Percentiles rank a stretch among this genome's conserved stretches.
phyloP scores from a whole-genome alignment of 2,113 vertebrate genomes.

The Delphinus delphis region DNA sequence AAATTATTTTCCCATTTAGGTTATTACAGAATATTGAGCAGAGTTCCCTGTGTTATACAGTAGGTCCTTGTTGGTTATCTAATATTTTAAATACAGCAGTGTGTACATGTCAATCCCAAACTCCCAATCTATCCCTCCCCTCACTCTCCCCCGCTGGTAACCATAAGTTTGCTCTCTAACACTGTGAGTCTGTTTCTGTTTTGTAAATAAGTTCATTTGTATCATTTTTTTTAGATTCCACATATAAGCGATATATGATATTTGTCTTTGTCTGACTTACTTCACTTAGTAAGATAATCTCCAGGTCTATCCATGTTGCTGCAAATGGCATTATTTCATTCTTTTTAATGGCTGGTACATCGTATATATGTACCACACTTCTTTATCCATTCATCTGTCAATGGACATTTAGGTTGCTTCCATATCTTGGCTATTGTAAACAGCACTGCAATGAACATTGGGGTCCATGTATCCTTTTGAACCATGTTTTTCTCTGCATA shows the following conservation, averaged over 20 bases:
- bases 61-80: background rate
- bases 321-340: too few relatives aligned
- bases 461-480: too few relatives aligned
- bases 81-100: background rate
- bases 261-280: background rate
- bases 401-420: too few relatives aligned
- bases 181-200: background rate
- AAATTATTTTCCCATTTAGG: background rate
- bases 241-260: background rate
- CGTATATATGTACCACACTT: too few relatives aligned
- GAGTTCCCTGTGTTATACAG: background rate
- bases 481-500: too few relatives aligned
- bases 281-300: background rate
- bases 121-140: background rate
- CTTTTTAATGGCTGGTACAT: too few relatives aligned
- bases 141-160: background rate
- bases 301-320: too few relatives aligned
- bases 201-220: background rate
- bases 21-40: background rate
- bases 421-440: too few relatives aligned
- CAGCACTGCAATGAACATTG: too few relatives aligned
- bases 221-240: background rate
- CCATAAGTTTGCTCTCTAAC: background rate
- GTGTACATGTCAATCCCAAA: background rate
- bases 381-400: too few relatives aligned